These are phyloP conservation scores for Brachylomia viminalis DNA, from an alignment of 2,888 invertebrate genomes.

Conservation along the genomic window DNA sequence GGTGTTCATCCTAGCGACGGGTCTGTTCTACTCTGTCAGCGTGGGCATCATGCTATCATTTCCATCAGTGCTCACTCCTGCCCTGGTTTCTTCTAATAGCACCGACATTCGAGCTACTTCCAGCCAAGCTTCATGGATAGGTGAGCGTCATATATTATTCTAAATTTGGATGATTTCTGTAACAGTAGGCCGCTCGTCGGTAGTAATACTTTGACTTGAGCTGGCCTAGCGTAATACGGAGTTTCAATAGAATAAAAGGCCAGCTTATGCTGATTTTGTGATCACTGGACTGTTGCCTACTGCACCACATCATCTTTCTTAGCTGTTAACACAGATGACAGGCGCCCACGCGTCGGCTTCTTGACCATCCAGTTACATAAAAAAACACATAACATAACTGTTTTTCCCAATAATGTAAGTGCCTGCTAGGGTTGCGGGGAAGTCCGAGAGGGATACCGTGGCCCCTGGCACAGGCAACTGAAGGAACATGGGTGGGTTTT, in stretches of 20 bases:
- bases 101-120: conserved; percentile 71
- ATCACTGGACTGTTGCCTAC: not conserved
- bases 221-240: not conserved
- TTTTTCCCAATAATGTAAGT: no score
- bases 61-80: conserved; percentile 72
- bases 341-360: not conserved
- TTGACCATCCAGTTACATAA: not conserved
- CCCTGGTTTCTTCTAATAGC: conserved; percentile 66
- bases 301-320: no score
- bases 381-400: not conserved
- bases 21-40: conserved; percentile 59
- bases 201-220: not conserved
- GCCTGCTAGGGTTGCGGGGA: no score
- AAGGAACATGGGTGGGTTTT: no score
- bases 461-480: no score
- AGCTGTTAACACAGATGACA: not conserved
- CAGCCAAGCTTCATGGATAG: conserved; percentile 75
- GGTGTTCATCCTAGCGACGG: conserved; percentile 63
- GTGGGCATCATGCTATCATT: conserved; percentile 70
- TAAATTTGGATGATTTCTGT: not conserved
- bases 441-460: no score
- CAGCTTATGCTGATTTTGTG: not conserved
- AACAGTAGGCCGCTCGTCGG: not conserved
- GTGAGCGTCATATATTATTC: conserved; percentile 62
- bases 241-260: not conserved